phyloP scores from a whole-genome alignment of 2,797 vertebrate genomes.

The Etheostoma nigrum region DNA sequence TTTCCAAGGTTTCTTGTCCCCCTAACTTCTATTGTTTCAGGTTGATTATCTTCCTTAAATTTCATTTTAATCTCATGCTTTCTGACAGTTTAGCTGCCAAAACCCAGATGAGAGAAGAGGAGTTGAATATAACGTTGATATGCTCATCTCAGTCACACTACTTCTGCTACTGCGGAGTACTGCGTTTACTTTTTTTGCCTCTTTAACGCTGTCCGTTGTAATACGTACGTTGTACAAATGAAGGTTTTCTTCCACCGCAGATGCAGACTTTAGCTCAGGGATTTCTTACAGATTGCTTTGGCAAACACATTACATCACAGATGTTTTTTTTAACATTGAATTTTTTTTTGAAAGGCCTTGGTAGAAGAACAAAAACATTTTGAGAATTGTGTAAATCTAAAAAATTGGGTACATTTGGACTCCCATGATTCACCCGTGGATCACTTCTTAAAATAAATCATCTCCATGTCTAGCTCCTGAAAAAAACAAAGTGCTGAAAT shows the following conservation, averaged over 20 bases:
- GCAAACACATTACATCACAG: conserved; percentile 46
- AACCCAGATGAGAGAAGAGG: background rate
- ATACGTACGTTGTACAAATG: no score
- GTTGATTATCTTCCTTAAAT: background rate
- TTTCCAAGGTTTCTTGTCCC: no score
- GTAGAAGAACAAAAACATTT: conserved; percentile 19
- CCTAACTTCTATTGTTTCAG: no score
- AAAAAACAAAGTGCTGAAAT: conserved; percentile 72
- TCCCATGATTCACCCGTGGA: conserved; percentile 41
- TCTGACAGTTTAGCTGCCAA: background rate
- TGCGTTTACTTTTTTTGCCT: background rate
- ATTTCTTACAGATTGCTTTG: conserved; percentile 51
- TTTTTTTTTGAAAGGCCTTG: conserved; percentile 35
- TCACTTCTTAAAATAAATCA: conserved; percentile 50
- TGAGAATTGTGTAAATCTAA: conserved; percentile 45
- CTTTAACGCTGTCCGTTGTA: background rate
- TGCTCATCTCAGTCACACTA: no score
- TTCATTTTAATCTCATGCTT: background rate
- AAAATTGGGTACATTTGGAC: conserved; percentile 47
- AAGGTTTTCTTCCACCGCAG: conserved; percentile 28
- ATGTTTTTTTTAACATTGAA: conserved; percentile 17
- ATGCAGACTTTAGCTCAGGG: conserved; percentile 35
- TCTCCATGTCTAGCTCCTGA: conserved; percentile 51
- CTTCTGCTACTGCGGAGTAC: no score
- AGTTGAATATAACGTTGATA: no score